Evolutionary conservation across 1,140 invertebrate genomes (phyloP), one percentile per base, ranked within the genome.

Genomic region (Ceratina australensis): DNA sequence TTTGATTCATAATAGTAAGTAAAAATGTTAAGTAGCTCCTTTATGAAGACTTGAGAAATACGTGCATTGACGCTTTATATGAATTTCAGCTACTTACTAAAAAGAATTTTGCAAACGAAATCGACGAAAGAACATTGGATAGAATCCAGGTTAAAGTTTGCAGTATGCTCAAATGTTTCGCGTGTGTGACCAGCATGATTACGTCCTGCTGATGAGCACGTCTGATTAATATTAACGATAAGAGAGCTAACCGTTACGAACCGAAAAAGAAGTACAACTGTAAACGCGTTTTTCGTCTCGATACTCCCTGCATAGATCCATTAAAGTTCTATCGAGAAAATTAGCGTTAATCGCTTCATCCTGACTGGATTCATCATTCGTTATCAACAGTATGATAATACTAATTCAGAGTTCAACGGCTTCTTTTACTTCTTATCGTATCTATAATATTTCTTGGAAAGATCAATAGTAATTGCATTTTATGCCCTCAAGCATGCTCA

Each of bases 161-260:
- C 66, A 71, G 15, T 50, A 28, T 65, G 65, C 33, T 72, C 28
- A 33, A 79, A 64, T 68, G 52, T 63, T 60, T 52, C 28, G 13
- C 20, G 72, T 52, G 52, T 75, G 78, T 75, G 82, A 78, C 71
- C 71, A 20, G 56, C 71, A 81, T 78, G 72, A 74, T 61, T 49
- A 65, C 57, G 65, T 68, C 57, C 47, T 8, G 7, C 54, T 10
- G 26, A 24, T 59, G 60, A 78, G 26, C 52, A 47, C 22, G 78
- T 64, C 66, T 81, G 74, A 84, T 84, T 64, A 85, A 84, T 85
- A 85, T 85, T 85, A 81, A 85, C 75, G 83, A 57, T 76, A 47
- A 49, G 68, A 56, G 16, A 56, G 47, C 33, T 22, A 24, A 83
- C 78, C 71, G 78, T 80, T 80, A 83, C 78, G 50, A 28, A 78